phyloP scores from a whole-genome alignment of 2,113 vertebrate species.

The Gadus macrocephalus region DNA sequence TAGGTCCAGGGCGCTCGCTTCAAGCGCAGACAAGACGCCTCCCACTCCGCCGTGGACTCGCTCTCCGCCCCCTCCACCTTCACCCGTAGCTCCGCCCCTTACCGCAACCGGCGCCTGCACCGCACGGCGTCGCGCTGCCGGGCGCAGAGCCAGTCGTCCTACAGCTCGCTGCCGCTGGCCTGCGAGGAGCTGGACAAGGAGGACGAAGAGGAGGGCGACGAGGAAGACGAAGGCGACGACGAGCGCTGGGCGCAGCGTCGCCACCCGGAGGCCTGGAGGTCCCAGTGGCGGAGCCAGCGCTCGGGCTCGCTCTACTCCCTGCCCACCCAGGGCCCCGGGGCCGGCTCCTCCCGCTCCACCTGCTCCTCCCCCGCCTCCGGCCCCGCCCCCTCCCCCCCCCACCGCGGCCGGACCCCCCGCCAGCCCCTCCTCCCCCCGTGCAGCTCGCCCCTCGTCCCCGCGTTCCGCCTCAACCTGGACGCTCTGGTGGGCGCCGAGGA shows the following conservation, averaged over 20 bases:
- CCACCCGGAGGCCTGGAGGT: slow-evolving; percentile 42
- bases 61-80: slow-evolving; percentile 43
- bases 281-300: slow-evolving; percentile 68
- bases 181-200: slow-evolving; percentile 47
- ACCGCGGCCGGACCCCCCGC: slow-evolving; percentile 36
- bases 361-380: slow-evolving; percentile 80
- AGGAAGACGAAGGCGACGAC: slow-evolving; percentile 31
- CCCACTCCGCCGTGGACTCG: slow-evolving; percentile 28
- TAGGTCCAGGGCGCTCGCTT: slow-evolving; percentile 74
- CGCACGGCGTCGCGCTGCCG: slow-evolving; percentile 37
- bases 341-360: slow-evolving; percentile 59
- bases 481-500: slow-evolving; percentile 82
- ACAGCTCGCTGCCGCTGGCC: slow-evolving; percentile 53
- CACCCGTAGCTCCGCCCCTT: slow-evolving; percentile 28
- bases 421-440: slow-evolving; percentile 31
- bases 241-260: slow-evolving; percentile 35
- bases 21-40: slow-evolving; percentile 52
- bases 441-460: slow-evolving; percentile 58
- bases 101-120: slow-evolving; percentile 52
- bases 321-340: slow-evolving; percentile 66
- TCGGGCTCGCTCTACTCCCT: slow-evolving; percentile 84
- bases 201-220: slow-evolving; percentile 30
- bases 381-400: slow-evolving; percentile 52
- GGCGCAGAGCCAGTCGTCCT: slow-evolving; percentile 37
- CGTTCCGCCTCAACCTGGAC: slow-evolving; percentile 76